phyloP scores from a whole-genome alignment of 2,113 vertebrate species.

The Oncorhynchus gorbuscha region DNA sequence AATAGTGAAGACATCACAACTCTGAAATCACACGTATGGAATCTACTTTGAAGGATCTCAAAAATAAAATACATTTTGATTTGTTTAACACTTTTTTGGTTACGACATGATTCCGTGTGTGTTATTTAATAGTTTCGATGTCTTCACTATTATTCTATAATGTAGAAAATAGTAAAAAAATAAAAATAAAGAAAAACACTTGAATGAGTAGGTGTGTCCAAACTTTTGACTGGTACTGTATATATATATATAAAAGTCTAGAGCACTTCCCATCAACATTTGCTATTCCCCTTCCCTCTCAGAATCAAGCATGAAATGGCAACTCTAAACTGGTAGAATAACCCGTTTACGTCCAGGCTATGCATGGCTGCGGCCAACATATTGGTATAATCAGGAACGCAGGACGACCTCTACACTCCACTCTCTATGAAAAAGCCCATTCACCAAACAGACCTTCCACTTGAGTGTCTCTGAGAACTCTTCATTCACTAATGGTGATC shows the following conservation, averaged over 20 bases:
- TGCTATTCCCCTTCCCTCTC: constrained; percentile 4
- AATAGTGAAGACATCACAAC: too few relatives aligned
- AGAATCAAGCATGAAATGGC: constrained; percentile 7
- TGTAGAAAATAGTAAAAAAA: too few relatives aligned
- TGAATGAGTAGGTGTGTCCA: too few relatives aligned
- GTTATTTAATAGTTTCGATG: too few relatives aligned
- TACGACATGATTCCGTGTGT: too few relatives aligned
- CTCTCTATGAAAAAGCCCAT: constrained; percentile 32
- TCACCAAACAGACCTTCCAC: constrained; percentile 15
- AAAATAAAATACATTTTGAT: too few relatives aligned
- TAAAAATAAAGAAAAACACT: too few relatives aligned
- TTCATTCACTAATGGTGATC: constrained; percentile 10
- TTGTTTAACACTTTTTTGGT: too few relatives aligned
- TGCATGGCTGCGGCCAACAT: constrained; percentile 12
- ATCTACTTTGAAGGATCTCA: too few relatives aligned
- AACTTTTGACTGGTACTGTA: too few relatives aligned
- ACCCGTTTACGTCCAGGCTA: constrained; percentile 11
- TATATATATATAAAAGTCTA: constrained; percentile 6
- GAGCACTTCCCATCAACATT: constrained; percentile 12
- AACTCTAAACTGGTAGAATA: constrained; percentile 13
- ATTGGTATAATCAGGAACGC: constrained; percentile 38
- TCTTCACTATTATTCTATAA: too few relatives aligned
- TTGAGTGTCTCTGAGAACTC: neutral
- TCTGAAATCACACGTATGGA: too few relatives aligned
- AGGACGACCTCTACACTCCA: constrained; percentile 23